Evolutionary conservation across 2,113 vertebrate species (phyloP).

Genomic region (Urocynchramus pylzowi): DNA sequence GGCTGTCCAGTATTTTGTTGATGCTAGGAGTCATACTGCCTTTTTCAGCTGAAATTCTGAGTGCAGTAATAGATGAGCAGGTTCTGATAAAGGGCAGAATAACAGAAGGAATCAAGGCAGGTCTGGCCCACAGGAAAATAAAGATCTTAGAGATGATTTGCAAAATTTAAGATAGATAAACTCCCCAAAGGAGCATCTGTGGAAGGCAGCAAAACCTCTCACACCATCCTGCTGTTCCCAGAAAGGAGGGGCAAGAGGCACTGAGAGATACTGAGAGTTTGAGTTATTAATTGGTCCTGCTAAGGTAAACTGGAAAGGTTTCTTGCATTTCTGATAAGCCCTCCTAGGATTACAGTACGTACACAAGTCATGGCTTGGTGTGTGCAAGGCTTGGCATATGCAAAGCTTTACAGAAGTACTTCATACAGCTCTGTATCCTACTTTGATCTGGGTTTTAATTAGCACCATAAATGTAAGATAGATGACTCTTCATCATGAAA

Average conservation of each 20-base stretch:
- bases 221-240: neutral
- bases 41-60: neutral
- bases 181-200: neutral
- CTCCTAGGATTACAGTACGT: neutral
- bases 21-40: neutral
- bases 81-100: neutral
- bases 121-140: neutral
- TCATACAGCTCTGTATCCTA: neutral
- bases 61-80: neutral
- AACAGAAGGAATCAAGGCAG: neutral
- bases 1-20: neutral
- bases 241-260: neutral
- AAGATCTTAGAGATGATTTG: neutral
- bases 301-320: neutral
- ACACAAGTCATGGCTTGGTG: neutral
- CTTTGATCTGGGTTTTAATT: conserved; percentile 29
- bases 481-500: neutral
- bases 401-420: neutral
- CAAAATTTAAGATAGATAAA: neutral
- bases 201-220: neutral
- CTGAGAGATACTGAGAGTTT: neutral
- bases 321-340: neutral
- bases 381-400: neutral
- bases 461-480: conserved; percentile 59
- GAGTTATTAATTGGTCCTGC: neutral